A percentile compares a stretch with the other conserved stretches of the same genome.
These are phyloP conservation scores for Brachionus angularis DNA, from an alignment of 1,140 invertebrate genomes.

Conservation along the genomic window DNA sequence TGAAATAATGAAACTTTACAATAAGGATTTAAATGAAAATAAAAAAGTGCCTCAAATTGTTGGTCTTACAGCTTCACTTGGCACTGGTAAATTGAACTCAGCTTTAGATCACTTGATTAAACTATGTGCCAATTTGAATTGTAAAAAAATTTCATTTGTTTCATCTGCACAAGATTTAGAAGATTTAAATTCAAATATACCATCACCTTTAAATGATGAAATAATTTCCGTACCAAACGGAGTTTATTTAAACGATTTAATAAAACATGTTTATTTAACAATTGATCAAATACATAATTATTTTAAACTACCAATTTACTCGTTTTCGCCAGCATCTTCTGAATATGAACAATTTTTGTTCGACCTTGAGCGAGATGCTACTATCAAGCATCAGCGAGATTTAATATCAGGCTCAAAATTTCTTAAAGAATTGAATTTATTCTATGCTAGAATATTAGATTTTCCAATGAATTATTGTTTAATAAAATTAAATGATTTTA, in stretches of 20 bases:
- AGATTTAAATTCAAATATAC: background rate
- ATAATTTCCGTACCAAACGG: background rate
- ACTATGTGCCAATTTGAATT: constrained; percentile 24
- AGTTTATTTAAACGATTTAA: background rate
- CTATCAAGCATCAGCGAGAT: background rate
- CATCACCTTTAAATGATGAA: constrained; percentile 8
- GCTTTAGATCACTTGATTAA: constrained; percentile 6
- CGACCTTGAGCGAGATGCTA: background rate
- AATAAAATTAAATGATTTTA: background rate
- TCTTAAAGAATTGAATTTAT: constrained; percentile 2
- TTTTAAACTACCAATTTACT: too few species aligned
- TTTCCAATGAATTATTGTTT: constrained; percentile 5
- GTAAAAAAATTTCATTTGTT: background rate
- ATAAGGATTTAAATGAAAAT: background rate
- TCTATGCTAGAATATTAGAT: constrained; percentile 1
- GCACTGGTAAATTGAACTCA: background rate
- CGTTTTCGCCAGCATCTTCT: too few species aligned
- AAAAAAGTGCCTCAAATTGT: constrained; percentile 2
- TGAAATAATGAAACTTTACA: constrained; percentile 24
- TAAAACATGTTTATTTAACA: too few species aligned
- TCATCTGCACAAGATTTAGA: background rate
- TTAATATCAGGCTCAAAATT: background rate
- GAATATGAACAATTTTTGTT: constrained; percentile 27
- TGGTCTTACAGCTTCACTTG: constrained; percentile 19
- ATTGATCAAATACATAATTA: too few species aligned